Percentiles rank a stretch among this genome's conserved stretches.
Evolutionary conservation across 1,140 invertebrate genomes (phyloP).

Genomic region (Orchestia grillus): DNA sequence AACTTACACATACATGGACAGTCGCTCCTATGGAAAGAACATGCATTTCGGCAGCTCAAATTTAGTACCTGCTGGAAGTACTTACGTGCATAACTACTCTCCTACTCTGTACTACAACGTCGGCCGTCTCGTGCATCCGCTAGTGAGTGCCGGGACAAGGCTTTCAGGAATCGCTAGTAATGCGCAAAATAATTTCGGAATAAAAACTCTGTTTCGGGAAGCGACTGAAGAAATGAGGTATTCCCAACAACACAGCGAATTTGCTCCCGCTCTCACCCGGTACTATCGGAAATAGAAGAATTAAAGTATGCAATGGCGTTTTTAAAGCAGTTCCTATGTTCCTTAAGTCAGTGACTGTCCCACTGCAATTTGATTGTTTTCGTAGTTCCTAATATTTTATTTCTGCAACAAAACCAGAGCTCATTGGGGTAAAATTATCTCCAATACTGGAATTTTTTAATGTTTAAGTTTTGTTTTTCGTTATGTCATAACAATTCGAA

Average conservation of each 20-base stretch:
- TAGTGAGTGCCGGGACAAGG: background rate
- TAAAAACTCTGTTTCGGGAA: conserved; percentile 12
- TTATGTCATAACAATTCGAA: background rate
- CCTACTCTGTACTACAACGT: background rate
- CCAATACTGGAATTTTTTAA: background rate
- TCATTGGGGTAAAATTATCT: background rate
- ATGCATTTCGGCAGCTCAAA: background rate
- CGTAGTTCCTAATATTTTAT: background rate
- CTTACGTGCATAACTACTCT: background rate
- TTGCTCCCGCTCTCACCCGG: background rate
- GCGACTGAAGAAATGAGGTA: background rate
- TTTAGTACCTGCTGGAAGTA: background rate
- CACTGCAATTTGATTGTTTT: background rate
- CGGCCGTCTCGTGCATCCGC: background rate
- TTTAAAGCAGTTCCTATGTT: background rate
- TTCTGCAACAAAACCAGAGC: background rate
- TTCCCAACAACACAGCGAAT: background rate
- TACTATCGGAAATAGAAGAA: background rate
- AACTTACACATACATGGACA: background rate
- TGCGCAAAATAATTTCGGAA: background rate
- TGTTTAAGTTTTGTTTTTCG: background rate
- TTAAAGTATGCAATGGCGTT: background rate
- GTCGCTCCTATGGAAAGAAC: background rate
- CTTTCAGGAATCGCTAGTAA: background rate
- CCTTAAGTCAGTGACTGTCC: background rate